phyloP scores from a whole-genome alignment of 37 sponge, comb jelly and placozoan genomes.

The Hormiphora californensis region DNA sequence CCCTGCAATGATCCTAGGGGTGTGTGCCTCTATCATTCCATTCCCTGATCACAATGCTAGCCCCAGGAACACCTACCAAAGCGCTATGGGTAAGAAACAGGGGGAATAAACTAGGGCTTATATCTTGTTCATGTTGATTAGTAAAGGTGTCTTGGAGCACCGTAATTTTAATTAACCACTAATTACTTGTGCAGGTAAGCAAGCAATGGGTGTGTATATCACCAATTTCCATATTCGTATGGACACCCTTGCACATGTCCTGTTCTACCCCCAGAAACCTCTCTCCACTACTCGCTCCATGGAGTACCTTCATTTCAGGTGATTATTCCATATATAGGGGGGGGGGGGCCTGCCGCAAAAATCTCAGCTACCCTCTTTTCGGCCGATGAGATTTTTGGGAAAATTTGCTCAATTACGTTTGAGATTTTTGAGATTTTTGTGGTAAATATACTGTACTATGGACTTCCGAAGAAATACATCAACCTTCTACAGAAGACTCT shows the following conservation, averaged over 20 bases:
- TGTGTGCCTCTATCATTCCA: conserved; percentile 96
- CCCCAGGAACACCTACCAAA: conserved; percentile 99
- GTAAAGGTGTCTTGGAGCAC: background rate
- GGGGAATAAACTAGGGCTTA: background rate
- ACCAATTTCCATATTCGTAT: conserved; percentile 99
- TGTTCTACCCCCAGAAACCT: conserved; percentile 99
- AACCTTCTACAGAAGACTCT: too few relatives aligned
- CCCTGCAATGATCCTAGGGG: conserved; percentile 98
- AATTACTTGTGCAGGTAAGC: conserved; percentile 70
- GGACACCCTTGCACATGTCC: conserved; percentile 99
- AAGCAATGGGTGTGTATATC: conserved; percentile 99
- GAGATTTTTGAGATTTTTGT: too few relatives aligned
- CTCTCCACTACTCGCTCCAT: conserved; percentile 99
- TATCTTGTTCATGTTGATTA: background rate
- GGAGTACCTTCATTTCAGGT: conserved; percentile 93
- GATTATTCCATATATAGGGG: too few relatives aligned
- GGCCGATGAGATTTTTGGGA: too few relatives aligned
- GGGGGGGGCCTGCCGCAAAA: too few relatives aligned
- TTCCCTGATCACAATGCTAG: conserved; percentile 98
- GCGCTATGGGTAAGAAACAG: conserved; percentile 82
- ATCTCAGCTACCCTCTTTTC: too few relatives aligned
- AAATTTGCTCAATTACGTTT: too few relatives aligned
- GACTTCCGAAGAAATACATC: too few relatives aligned
- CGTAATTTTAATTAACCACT: background rate
- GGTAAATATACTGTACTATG: too few relatives aligned